Base-by-base conservation (phyloP, 23 tunicate genomes). In the Trididemnum nubilum region DNA sequence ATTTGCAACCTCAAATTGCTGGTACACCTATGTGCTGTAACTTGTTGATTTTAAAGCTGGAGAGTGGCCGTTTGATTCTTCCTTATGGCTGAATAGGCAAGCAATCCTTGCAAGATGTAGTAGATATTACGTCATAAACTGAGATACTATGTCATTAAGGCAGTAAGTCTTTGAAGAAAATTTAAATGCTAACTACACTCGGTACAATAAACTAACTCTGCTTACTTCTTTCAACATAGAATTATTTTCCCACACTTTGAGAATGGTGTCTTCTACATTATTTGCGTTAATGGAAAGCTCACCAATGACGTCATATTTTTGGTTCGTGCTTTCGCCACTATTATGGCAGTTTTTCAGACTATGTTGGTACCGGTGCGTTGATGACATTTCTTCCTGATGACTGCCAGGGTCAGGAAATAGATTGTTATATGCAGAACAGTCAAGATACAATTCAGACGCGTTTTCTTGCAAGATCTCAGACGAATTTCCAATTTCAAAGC, bases 261-360 rank as follows among this genome's bases (percentile, higher is more conserved):
- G 49, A 54, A 92, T 49, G 70, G 87, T 87, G 30, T 92, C 97
- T 50, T 92, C 97, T 21, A 92, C 97, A 82, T 88, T 87, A 81
- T 87, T 87, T 39, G 97, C 73, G 50, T 85, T 92, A 29, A 83
- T 85, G 19, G 97, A 92, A 51, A 87, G 71, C 36, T 87, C 97
- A 31, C 88, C 92, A 34, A 92, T 76, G 58, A 92, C 91, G 81
- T 92, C 97, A 73, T 79, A 92, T 22, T 85, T 73, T 28, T 85
- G 92, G 26, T 92, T 72, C 34, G 89, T 83, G 26, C 85, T 78
- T n/a, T n/a, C n/a, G n/a, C n/a, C n/a, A 81, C n/a, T n/a, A n/a
- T n/a, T n/a, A n/a, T n/a, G n/a, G n/a, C n/a, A n/a, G n/a, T n/a
- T n/a, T n/a, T n/a, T n/a, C n/a, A n/a, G n/a, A 82, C 85, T 9